Evolutionary conservation across 64 coral and sea anemone species (phyloP), one percentile per base, ranked within the genome.

Genomic region (Platygyra sinensis): DNA sequence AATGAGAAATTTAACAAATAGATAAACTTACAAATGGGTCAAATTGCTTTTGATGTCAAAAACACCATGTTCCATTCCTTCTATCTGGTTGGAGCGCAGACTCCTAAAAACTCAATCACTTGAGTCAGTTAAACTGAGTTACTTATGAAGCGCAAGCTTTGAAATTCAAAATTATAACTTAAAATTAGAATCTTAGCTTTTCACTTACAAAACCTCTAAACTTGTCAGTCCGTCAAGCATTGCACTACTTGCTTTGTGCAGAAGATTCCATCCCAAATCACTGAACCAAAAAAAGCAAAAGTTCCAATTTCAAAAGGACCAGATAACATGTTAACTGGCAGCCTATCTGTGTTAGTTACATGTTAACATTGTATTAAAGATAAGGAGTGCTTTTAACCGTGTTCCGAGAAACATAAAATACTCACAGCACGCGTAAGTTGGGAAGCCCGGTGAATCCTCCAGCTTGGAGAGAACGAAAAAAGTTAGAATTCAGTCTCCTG

Each of bases 71-170:
- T 79, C 49, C 13, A 79, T 13, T 22, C 10, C 24, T 50, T 79
- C 51, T 55, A 79, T 79, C 50, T 79, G 46, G 46, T 79, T 79
- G 16, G 76, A 79, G n/a, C 76, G 76, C 25, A 79, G 14, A 19
- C 76, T 55, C 28, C 76, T 79, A 25, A 15, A 79, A 79, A 4
- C 11, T 2, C 50, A 59, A 42, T 17, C 5, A 42, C 14, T 19
- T 7, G 32, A 75, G 18, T 75, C 73, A 75, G 54, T 57, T 57
- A 1, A 13, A 75, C 6, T 8, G 22, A 3, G 30, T 73, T 29
- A 7, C 6, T 46, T 46, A 8, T 73, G 29, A 4, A 73, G 10
- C 28, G 33, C 29, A 1, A 73, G 30, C 71, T 73, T 57, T 57
- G 54, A 57, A 57, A 57, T 57, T 57, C 11, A 1, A 57, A 57